A percentile compares a stretch with the other conserved stretches of the same genome.
Conservation (phyloP, 2,888 invertebrate genomes). For the Incurvaria masculella region DNA sequence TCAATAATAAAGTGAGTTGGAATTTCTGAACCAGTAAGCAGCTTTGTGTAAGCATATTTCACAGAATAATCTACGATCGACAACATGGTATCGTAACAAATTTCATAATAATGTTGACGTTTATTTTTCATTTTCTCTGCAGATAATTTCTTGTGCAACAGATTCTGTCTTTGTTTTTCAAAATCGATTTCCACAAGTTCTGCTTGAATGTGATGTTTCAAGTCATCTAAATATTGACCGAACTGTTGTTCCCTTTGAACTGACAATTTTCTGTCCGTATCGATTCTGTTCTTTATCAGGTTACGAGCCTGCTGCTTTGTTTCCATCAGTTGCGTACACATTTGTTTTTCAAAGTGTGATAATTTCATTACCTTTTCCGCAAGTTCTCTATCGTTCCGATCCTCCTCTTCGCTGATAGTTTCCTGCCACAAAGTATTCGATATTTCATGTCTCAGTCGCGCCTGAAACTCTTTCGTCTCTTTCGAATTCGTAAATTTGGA, state of each 20-base stretch:
- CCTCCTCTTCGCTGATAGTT: constrained; percentile 50
- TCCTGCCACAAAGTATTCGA: constrained; percentile 52
- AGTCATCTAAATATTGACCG: constrained; percentile 38
- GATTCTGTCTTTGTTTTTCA: constrained; percentile 47
- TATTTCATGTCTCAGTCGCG: constrained; percentile 46
- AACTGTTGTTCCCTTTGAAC: constrained; percentile 49
- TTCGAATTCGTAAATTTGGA: constrained; percentile 35
- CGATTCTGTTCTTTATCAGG: constrained; percentile 50
- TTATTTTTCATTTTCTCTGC: constrained; percentile 50
- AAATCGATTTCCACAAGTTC: constrained; percentile 49
- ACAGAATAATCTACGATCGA: constrained; percentile 55
- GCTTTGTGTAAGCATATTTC: constrained; percentile 47
- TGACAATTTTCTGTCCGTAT: constrained; percentile 47
- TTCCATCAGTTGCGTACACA: constrained; percentile 61
- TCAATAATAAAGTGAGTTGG: constrained; percentile 48
- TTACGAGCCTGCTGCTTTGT: constrained; percentile 56
- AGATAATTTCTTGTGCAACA: constrained; percentile 53
- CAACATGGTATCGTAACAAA: constrained; percentile 51
- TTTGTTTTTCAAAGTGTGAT: constrained; percentile 63
- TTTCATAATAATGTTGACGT: constrained; percentile 40
- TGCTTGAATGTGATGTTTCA: constrained; percentile 43
- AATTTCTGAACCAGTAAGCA: constrained; percentile 36
- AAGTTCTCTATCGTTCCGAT: constrained; percentile 45
- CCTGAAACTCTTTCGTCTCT: constrained; percentile 45
- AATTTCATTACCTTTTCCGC: constrained; percentile 58